phyloP scores from a whole-genome alignment of 1,140 invertebrate species.

The Pararge aegeria region DNA sequence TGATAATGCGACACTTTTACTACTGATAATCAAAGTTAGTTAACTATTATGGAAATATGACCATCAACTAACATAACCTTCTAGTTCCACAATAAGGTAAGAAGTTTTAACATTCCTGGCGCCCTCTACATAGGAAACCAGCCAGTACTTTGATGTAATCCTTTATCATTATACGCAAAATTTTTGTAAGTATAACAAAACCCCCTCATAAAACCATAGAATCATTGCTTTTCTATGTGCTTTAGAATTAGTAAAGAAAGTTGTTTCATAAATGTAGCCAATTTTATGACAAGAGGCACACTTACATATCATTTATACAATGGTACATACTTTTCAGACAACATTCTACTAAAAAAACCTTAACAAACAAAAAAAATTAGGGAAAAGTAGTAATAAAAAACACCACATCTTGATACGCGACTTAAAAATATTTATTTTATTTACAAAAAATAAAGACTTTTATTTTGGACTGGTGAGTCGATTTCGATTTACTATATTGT shows the following conservation, averaged over 20 bases:
- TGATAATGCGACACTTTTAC: too few relatives aligned
- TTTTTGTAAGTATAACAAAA: not conserved
- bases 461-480: slow-evolving; percentile 24
- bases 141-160: not conserved
- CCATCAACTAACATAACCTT: too few relatives aligned
- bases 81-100: too few relatives aligned
- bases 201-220: not conserved
- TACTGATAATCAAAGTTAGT: too few relatives aligned
- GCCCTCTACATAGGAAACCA: too few relatives aligned
- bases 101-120: too few relatives aligned
- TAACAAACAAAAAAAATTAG: not conserved
- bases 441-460: not conserved
- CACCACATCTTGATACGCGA: slow-evolving; percentile 36
- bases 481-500: not conserved
- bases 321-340: not conserved
- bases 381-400: not conserved
- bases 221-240: not conserved
- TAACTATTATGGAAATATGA: too few relatives aligned
- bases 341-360: not conserved
- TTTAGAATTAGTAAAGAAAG: not conserved
- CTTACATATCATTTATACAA: not conserved
- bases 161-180: not conserved
- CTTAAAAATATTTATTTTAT: too few relatives aligned
- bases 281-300: not conserved
- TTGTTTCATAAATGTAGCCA: not conserved